A percentile compares a stretch with the other conserved stretches of the same genome.
Evolutionary conservation across 2,113 vertebrate genomes (phyloP).

Genomic region (Sylvietta virens): DNA sequence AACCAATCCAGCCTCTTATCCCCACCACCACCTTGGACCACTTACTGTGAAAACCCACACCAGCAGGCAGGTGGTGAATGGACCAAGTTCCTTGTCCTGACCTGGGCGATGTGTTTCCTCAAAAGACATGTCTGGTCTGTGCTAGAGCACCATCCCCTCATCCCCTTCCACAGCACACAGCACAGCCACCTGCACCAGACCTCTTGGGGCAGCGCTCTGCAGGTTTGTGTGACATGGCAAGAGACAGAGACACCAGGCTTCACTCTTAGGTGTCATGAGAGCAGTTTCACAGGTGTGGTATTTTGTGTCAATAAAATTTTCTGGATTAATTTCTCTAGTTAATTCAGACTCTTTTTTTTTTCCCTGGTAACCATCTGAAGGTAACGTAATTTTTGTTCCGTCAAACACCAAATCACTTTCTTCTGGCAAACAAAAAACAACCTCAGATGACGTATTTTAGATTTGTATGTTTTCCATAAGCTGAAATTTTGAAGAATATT

Average conservation of each 20-base stretch:
- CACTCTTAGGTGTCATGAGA: not conserved
- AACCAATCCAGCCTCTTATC: not conserved
- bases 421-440: accelerated
- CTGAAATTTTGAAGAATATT: not conserved
- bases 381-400: not conserved
- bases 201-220: accelerated
- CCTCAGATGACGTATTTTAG: not conserved
- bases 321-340: not conserved
- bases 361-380: not conserved
- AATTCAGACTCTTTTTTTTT: not conserved
- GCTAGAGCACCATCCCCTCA: not conserved
- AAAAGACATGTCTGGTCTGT: accelerated
- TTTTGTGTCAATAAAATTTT: not conserved
- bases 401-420: not conserved
- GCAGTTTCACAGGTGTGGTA: not conserved
- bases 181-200: not conserved
- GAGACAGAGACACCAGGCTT: not conserved
- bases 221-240: accelerated
- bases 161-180: not conserved
- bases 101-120: not conserved
- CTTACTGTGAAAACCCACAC: not conserved
- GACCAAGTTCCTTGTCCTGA: not conserved
- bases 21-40: not conserved
- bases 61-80: not conserved
- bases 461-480: not conserved